A percentile compares a stretch with the other conserved stretches of the same genome.
These are phyloP conservation scores for Papilio polyxenes DNA, from an alignment of 1,140 invertebrate genomes.

Conservation along the genomic window DNA sequence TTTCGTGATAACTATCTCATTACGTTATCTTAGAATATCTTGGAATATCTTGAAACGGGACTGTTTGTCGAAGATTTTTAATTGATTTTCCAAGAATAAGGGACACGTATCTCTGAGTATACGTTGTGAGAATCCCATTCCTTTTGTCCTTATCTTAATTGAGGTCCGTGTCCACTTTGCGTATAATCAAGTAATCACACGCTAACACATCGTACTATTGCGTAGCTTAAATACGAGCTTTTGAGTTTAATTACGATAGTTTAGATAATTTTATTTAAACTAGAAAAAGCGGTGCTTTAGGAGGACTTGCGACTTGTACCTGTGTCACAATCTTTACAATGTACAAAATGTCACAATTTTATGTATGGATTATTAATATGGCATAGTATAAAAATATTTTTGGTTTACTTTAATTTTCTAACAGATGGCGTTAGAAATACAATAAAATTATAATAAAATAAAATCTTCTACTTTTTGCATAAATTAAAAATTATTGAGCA, in stretches of 20 bases:
- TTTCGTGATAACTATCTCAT: too few relatives aligned
- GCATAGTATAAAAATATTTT: too few relatives aligned
- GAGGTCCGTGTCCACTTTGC: conserved; percentile 65
- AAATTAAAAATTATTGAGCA: too few relatives aligned
- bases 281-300: neutral
- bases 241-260: neutral
- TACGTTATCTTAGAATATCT: too few relatives aligned
- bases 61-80: neutral
- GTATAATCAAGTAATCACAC: conserved; percentile 69
- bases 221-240: conserved; percentile 15
- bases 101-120: neutral
- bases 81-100: neutral
- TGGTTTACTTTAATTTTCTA: too few relatives aligned
- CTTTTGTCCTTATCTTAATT: conserved; percentile 68
- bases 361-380: too few relatives aligned
- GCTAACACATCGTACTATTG: conserved; percentile 39
- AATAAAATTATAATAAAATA: too few relatives aligned
- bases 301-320: too few relatives aligned
- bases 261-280: neutral
- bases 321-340: too few relatives aligned
- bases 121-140: conserved; percentile 58
- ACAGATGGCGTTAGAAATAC: too few relatives aligned
- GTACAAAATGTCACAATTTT: too few relatives aligned
- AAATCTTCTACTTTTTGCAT: too few relatives aligned
- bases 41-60: neutral